These are phyloP conservation scores for Eurystomus gularis DNA, from an alignment of 2,113 vertebrate genomes.

Conservation along the genomic window DNA sequence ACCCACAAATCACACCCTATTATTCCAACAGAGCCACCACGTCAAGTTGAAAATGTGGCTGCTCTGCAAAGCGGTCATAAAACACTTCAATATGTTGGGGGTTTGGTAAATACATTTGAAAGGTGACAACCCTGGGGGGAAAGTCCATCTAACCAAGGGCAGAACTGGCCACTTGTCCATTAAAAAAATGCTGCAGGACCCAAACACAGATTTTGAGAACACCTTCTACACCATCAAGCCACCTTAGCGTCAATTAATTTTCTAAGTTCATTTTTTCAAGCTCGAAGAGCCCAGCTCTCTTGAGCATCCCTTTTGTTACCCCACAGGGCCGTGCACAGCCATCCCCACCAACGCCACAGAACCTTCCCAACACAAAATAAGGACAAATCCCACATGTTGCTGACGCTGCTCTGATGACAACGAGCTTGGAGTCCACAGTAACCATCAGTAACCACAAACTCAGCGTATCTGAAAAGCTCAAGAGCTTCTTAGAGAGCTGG, in stretches of 20 bases:
- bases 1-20: accelerated
- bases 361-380: accelerated
- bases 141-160: accelerated
- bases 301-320: neutral
- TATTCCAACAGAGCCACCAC: accelerated
- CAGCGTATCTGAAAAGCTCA: accelerated
- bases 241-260: accelerated
- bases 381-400: accelerated
- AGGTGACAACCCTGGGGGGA: accelerated
- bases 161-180: accelerated
- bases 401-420: neutral
- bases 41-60: accelerated
- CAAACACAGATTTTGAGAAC: accelerated
- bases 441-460: accelerated
- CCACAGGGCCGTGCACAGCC: too few relatives aligned
- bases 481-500: accelerated
- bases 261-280: accelerated
- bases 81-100: accelerated
- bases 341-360: accelerated
- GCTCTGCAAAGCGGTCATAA: accelerated
- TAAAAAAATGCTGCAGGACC: accelerated
- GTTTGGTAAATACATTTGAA: accelerated
- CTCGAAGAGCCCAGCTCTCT: neutral
- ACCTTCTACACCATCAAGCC: neutral
- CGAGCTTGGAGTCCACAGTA: accelerated